phyloP scores from a whole-genome alignment of 2,797 vertebrate species.

The Caiman crocodilus region DNA sequence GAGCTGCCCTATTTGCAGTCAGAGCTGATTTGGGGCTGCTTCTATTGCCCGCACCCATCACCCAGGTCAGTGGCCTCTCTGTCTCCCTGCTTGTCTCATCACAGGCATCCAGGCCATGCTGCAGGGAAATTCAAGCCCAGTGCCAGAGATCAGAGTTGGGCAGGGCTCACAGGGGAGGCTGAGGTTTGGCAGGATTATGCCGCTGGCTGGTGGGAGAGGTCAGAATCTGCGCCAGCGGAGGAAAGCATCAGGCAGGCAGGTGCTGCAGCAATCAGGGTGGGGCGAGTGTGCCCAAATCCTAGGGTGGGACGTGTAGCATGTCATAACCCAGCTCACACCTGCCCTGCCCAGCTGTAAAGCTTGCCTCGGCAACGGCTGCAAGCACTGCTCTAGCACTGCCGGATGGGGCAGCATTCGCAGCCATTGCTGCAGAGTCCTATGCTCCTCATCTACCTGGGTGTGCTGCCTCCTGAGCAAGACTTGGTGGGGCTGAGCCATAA shows the following conservation, averaged over 20 bases:
- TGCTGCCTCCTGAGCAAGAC: not conserved
- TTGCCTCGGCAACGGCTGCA: not conserved
- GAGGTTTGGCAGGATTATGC: not conserved
- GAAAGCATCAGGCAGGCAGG: not conserved
- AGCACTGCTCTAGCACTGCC: not conserved
- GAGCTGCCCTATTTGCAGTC: not conserved
- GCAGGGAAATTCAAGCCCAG: not conserved
- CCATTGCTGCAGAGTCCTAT: not conserved
- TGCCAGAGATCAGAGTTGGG: not conserved
- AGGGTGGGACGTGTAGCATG: not conserved
- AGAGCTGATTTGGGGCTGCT: not conserved
- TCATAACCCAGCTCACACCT: not conserved
- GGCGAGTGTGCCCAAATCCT: not conserved
- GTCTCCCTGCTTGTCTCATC: not conserved
- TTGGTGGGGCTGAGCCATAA: not conserved
- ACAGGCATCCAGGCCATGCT: not conserved
- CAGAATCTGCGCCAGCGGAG: not conserved
- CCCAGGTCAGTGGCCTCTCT: not conserved
- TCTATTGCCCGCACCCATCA: not conserved
- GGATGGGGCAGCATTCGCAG: not conserved
- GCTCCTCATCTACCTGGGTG: not conserved
- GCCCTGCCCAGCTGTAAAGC: not conserved
- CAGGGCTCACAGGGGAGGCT: not conserved
- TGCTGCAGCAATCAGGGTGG: not conserved
- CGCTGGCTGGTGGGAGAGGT: not conserved